Evolutionary conservation across 1,140 invertebrate species (phyloP).

Genomic region (Sesamia nonagrioides): DNA sequence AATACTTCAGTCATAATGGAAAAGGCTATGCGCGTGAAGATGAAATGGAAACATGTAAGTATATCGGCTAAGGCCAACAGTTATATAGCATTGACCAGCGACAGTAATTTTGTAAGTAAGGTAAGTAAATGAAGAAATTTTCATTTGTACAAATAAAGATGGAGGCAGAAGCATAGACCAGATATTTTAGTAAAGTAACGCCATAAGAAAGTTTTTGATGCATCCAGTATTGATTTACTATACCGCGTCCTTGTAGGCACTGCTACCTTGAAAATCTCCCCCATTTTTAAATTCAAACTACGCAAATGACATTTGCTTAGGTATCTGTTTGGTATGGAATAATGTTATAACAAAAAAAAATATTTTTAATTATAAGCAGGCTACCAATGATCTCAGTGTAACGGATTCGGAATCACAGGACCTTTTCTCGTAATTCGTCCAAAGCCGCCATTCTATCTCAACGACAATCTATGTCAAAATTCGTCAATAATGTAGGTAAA

Average conservation of each 20-base stretch:
- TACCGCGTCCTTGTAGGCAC: neutral
- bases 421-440: too few species aligned
- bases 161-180: neutral
- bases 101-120: neutral
- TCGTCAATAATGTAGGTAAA: too few species aligned
- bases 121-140: neutral
- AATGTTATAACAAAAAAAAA: too few species aligned
- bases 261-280: neutral
- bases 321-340: neutral
- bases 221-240: neutral
- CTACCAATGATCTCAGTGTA: too few species aligned
- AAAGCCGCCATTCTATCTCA: too few species aligned
- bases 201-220: neutral
- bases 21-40: conserved; percentile 40
- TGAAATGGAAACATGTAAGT: conserved; percentile 36
- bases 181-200: neutral
- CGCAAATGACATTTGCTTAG: neutral
- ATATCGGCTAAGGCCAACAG: conserved; percentile 28
- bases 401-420: too few species aligned
- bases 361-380: too few species aligned
- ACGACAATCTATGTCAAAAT: too few species aligned
- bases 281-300: neutral
- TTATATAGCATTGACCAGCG: neutral
- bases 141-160: neutral
- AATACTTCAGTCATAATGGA: conserved; percentile 48